Base-by-base conservation (phyloP, 2,888 invertebrate species). In the Theristus sp. region DNA sequence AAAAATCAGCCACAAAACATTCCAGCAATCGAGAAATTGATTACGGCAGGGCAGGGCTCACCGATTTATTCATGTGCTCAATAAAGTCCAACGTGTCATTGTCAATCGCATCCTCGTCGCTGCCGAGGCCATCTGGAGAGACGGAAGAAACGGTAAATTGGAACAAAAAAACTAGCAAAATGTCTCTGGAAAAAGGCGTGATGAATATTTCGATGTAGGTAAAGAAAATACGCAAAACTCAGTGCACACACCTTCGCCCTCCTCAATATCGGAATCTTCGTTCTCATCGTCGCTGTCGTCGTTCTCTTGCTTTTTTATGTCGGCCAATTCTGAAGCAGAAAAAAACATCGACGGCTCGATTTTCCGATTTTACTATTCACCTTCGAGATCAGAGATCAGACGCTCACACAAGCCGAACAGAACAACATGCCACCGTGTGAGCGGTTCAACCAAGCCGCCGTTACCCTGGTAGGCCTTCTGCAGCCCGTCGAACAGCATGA, bases 51-150 rank as follows among this genome's bases (percentile, higher is more conserved):
- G n/a, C n/a, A n/a, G n/a, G n/a, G n/a, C n/a, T n/a, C 2, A 84
- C 82, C 74, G 83, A 82, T 62, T 84, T 82, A 29, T 84, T 82
- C 60, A 89, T 74, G 68, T 82, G 83, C 74, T 88, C 87, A 67
- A 91, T 77, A 75, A 89, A 91, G 67, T 87, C 85, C 64, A 84
- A 83, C 63, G 83, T 83, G 74, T 84, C 84, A 69, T 90, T 89
- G 70, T 91, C 89, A 62, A 91, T 82, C 69, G 93, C 93, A 75
- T 93, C 91, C 75, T 93, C 93, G 74, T 94, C 94, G 64, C 88
- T 86, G 61, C 87, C 88, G 58, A 93, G 77, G 27, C 86, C 85
- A 30, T 60, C 58, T 60, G 28, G 38, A 55, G 10, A 17, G 38
- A 38, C 6, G 17, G 17, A 38, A 38, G 6, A 6, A 38, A 38